Evolutionary conservation across 2,113 vertebrate genomes (phyloP).

Genomic region (Athene cunicularia): DNA sequence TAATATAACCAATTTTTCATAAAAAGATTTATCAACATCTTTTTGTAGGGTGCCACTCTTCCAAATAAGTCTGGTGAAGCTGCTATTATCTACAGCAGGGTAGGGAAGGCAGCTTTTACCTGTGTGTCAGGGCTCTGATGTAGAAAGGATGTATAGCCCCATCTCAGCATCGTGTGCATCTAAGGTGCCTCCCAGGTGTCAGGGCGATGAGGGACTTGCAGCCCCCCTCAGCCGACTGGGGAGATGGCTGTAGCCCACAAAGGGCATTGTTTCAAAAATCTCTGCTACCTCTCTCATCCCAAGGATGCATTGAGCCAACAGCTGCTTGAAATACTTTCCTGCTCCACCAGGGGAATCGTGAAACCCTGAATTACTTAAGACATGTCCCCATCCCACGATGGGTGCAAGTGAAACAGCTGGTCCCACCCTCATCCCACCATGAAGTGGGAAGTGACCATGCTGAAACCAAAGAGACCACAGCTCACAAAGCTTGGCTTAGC

Average conservation of each 20-base stretch:
- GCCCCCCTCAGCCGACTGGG: neutral
- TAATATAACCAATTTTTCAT: neutral
- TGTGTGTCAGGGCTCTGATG: neutral
- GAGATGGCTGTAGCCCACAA: neutral
- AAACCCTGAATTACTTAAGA: neutral
- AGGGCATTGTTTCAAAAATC: neutral
- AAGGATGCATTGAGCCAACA: neutral
- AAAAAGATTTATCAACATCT: neutral
- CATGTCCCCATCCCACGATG: neutral
- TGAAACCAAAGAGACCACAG: neutral
- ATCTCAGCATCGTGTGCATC: neutral
- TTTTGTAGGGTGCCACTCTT: neutral
- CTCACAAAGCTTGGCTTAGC: neutral
- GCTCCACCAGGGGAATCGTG: neutral
- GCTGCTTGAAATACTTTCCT: neutral
- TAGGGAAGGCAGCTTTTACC: neutral
- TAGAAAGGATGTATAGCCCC: neutral
- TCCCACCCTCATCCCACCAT: neutral
- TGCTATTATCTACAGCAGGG: neutral
- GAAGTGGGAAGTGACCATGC: neutral
- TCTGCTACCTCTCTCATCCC: neutral
- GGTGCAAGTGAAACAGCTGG: neutral
- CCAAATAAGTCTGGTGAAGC: neutral
- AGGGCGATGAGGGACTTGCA: neutral
- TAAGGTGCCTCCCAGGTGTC: neutral